A percentile compares a stretch with the other conserved stretches of the same genome.
Conservation (phyloP, 2,888 invertebrate species). For the Artemia sinica region DNA sequence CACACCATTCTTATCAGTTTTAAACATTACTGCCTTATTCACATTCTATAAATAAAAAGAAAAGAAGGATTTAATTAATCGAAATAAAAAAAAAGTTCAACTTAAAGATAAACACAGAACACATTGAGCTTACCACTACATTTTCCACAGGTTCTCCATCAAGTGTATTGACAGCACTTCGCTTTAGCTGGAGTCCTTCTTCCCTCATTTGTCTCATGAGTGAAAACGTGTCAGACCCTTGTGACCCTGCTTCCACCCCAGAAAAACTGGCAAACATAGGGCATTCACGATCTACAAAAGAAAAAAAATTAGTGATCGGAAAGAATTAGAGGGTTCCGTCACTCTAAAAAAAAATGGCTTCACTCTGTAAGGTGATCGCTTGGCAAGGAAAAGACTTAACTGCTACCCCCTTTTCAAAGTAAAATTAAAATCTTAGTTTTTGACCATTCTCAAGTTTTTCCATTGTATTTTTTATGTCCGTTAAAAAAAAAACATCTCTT, state of each 20-base stretch:
- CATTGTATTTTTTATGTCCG: too few species aligned
- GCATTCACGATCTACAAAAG: conserved; percentile 68
- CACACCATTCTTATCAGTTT: not conserved
- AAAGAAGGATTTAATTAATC: conserved; percentile 17
- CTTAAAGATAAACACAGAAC: conserved; percentile 28
- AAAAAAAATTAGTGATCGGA: too few species aligned
- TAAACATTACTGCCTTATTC: not conserved
- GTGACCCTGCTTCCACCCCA: conserved; percentile 29
- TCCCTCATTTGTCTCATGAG: conserved; percentile 79
- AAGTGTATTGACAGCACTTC: conserved; percentile 34
- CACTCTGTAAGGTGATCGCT: too few species aligned
- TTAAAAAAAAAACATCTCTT: too few species aligned
- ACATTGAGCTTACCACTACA: conserved; percentile 32
- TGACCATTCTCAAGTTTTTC: too few species aligned
- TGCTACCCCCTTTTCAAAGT: too few species aligned
- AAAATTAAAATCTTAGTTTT: too few species aligned
- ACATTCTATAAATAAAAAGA: conserved; percentile 17
- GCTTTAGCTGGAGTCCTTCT: conserved; percentile 73
- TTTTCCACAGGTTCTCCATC: conserved; percentile 21
- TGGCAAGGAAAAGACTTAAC: too few species aligned
- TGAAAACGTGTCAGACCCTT: conserved; percentile 41
- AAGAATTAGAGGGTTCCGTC: too few species aligned
- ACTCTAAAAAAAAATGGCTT: too few species aligned
- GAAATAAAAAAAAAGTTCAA: conserved; percentile 7
- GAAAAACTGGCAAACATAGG: conserved; percentile 63